A percentile compares a stretch with the other conserved stretches of the same genome.
Evolutionary conservation across 2,113 vertebrate species (phyloP).

Genomic region (Chloebia gouldiae): DNA sequence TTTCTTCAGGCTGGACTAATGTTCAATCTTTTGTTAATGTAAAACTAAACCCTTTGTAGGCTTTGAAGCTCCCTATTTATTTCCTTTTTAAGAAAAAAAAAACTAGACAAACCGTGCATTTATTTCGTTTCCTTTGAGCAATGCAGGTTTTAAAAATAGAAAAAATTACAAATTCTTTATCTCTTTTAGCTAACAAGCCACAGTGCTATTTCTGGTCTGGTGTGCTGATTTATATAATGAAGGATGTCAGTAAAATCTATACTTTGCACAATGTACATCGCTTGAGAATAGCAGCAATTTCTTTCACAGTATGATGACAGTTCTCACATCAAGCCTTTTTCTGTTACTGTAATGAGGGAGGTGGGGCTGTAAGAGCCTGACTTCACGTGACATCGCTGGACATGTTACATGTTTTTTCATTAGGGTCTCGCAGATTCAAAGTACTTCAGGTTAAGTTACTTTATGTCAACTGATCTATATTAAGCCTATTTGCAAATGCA

Average conservation of each 20-base stretch:
- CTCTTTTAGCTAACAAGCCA: neutral
- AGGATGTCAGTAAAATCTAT: neutral
- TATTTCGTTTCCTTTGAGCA: neutral
- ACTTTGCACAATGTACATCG: neutral
- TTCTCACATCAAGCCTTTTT: neutral
- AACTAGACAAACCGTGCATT: neutral
- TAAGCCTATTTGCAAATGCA: neutral
- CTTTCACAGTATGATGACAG: constrained; percentile 4
- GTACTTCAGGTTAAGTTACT: neutral
- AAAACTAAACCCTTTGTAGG: neutral
- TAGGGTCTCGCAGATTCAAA: neutral
- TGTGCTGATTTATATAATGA: neutral
- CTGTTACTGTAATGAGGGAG: neutral
- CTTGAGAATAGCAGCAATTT: constrained; percentile 26
- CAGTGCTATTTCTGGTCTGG: neutral
- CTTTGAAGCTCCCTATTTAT: neutral
- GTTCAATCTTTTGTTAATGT: neutral
- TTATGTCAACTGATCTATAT: neutral
- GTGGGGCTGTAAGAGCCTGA: neutral
- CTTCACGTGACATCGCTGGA: neutral
- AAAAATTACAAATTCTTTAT: neutral
- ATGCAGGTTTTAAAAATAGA: neutral
- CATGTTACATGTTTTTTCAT: neutral
- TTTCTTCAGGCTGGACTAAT: neutral
- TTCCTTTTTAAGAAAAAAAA: neutral